Evolutionary conservation across 2,113 vertebrate genomes (phyloP).

Genomic region (Platichthys stellatus): DNA sequence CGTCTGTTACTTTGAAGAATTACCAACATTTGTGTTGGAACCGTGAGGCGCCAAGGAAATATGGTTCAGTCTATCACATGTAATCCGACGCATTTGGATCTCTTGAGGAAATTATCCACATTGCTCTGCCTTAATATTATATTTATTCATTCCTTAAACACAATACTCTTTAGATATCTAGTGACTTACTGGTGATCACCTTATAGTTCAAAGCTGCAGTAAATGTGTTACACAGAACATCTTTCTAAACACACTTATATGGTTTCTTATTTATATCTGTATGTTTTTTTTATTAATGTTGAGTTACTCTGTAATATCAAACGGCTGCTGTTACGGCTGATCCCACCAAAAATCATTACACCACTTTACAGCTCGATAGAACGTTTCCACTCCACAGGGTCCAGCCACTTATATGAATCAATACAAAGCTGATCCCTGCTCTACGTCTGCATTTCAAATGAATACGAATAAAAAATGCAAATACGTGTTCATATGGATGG

Average conservation of each 20-base stretch:
- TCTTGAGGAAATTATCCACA: neutral
- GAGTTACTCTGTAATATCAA: neutral
- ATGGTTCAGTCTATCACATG: slow-evolving; percentile 3
- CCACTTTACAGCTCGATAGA: neutral
- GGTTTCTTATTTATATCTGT: no score
- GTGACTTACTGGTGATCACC: no score
- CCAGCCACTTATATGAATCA: neutral
- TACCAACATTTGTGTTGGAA: slow-evolving; percentile 13
- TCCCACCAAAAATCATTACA: neutral
- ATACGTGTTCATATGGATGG: no score
- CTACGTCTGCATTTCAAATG: neutral
- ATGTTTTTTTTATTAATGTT: no score
- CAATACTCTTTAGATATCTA: no score
- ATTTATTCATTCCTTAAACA: no score
- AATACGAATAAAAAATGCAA: neutral
- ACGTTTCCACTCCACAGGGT: neutral
- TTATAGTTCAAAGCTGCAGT: no score
- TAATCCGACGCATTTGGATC: neutral
- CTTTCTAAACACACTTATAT: no score
- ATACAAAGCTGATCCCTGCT: neutral
- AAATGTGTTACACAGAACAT: no score
- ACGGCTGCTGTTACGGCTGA: neutral
- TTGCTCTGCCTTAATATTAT: neutral
- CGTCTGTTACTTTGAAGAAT: slow-evolving; percentile 30
- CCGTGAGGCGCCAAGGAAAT: neutral